Evolutionary conservation across 2,888 invertebrate species (phyloP).

Genomic region (Drosophila greeni): DNA sequence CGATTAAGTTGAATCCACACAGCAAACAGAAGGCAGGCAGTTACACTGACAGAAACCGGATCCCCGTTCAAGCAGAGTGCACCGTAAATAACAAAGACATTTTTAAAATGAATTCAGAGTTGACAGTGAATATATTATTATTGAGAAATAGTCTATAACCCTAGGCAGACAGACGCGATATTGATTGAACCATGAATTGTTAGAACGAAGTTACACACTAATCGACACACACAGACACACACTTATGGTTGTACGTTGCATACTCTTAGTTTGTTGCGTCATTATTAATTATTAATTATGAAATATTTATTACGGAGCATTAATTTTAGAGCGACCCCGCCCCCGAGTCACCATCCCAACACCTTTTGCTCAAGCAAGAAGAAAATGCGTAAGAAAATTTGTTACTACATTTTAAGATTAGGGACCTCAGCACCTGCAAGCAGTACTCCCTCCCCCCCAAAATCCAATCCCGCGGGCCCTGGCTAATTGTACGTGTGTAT

Average conservation of each 20-base stretch:
- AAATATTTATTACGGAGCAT: slow-evolving; percentile 16
- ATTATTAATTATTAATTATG: slow-evolving; percentile 22
- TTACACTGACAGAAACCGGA: slow-evolving; percentile 22
- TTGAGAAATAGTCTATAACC: slow-evolving; percentile 49
- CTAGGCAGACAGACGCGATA: slow-evolving; percentile 33
- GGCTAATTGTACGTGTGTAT: slow-evolving; percentile 35
- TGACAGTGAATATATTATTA: slow-evolving; percentile 53
- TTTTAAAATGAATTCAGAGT: slow-evolving; percentile 43
- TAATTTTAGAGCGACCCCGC: slow-evolving; percentile 17
- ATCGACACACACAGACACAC: slow-evolving; percentile 34
- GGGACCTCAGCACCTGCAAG: slow-evolving; percentile 11
- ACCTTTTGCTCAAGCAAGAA: slow-evolving; percentile 65
- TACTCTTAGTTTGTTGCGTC: slow-evolving; percentile 52
- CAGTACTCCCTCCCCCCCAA: background rate
- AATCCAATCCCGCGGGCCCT: slow-evolving; percentile 20
- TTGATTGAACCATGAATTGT: slow-evolving; percentile 47
- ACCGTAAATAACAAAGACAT: slow-evolving; percentile 30
- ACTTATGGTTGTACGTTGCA: slow-evolving; percentile 69
- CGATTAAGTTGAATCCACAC: slow-evolving; percentile 49
- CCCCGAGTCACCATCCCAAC: slow-evolving; percentile 17
- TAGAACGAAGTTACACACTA: slow-evolving; percentile 31
- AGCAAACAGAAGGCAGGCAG: slow-evolving; percentile 25
- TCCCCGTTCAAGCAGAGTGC: slow-evolving; percentile 35
- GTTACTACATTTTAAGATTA: slow-evolving; percentile 50
- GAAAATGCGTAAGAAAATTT: slow-evolving; percentile 31